Percentiles rank a stretch among this genome's conserved stretches.
These are phyloP conservation scores for Heliopora coerulea DNA, from an alignment of 92 coral and sea anemone species.

Conservation along the genomic window DNA sequence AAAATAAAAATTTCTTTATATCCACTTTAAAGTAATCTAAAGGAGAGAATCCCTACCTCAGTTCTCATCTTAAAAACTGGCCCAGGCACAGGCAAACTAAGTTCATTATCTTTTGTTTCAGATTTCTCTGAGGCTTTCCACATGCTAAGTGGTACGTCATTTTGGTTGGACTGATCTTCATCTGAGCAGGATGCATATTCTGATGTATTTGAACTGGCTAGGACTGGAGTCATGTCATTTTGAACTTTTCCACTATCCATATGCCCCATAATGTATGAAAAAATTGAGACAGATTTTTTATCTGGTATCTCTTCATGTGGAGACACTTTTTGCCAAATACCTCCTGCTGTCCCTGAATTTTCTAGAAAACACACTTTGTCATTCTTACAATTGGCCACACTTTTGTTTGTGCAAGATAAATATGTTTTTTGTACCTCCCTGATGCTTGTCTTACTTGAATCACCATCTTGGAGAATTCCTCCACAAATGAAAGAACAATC, in stretches of 20 bases:
- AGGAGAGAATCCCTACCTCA: too few species aligned
- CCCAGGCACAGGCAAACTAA: slow-evolving; percentile 29
- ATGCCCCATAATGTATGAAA: neutral
- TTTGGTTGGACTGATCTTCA: neutral
- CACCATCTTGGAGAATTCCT: too few species aligned
- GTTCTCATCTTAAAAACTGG: slow-evolving; percentile 33
- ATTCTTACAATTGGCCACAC: neutral
- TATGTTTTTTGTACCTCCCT: too few species aligned
- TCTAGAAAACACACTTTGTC: neutral
- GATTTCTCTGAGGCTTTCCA: slow-evolving; percentile 17
- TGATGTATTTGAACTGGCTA: slow-evolving; percentile 12
- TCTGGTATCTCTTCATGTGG: neutral
- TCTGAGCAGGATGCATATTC: slow-evolving; percentile 30
- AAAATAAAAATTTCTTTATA: too few species aligned
- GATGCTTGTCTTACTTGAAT: too few species aligned
- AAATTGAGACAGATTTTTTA: neutral
- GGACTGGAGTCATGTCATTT: neutral
- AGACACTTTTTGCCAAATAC: neutral
- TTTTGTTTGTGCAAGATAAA: too few species aligned
- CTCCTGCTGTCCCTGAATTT: neutral
- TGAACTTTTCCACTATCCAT: neutral
- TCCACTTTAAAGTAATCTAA: too few species aligned
- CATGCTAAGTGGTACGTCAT: slow-evolving; percentile 12
- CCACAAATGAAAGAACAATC: too few species aligned
- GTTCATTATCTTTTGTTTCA: neutral